Evolutionary conservation across 2,888 invertebrate species (phyloP).

Genomic region (Stegophylla sp.): DNA sequence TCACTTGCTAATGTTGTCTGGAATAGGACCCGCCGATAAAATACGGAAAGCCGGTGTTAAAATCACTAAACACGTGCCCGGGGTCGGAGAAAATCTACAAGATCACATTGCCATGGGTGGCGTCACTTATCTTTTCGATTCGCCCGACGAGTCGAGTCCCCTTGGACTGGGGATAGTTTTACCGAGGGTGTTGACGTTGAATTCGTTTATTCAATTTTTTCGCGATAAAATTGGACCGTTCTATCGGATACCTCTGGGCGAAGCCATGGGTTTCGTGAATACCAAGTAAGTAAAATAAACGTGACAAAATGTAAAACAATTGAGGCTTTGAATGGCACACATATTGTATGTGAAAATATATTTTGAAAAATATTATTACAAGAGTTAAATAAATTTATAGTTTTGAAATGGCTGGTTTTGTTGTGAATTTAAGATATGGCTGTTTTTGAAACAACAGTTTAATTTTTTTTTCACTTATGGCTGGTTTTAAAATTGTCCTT

Average conservation of each 20-base stretch:
- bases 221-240: constrained; percentile 71
- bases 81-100: constrained; percentile 82
- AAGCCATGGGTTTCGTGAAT: constrained; percentile 79
- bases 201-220: constrained; percentile 72
- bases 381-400: too few relatives aligned
- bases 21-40: constrained; percentile 76
- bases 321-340: too few relatives aligned
- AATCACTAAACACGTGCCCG: constrained; percentile 71
- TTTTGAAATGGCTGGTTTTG: too few relatives aligned
- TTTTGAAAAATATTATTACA: too few relatives aligned
- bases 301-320: too few relatives aligned
- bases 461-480: too few relatives aligned
- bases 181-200: constrained; percentile 71
- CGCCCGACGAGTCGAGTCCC: constrained; percentile 66
- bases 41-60: constrained; percentile 71
- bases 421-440: too few relatives aligned
- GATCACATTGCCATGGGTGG: constrained; percentile 85
- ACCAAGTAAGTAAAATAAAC: constrained; percentile 67
- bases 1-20: constrained; percentile 85
- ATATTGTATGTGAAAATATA: too few relatives aligned
- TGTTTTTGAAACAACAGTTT: too few relatives aligned
- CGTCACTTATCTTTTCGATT: constrained; percentile 75
- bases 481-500: too few relatives aligned
- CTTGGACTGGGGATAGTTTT: constrained; percentile 72
- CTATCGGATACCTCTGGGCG: constrained; percentile 79